A percentile compares a stretch with the other conserved stretches of the same genome.
Conservation (phyloP, 2,113 vertebrate species). For the Aldabrachelys gigantea region DNA sequence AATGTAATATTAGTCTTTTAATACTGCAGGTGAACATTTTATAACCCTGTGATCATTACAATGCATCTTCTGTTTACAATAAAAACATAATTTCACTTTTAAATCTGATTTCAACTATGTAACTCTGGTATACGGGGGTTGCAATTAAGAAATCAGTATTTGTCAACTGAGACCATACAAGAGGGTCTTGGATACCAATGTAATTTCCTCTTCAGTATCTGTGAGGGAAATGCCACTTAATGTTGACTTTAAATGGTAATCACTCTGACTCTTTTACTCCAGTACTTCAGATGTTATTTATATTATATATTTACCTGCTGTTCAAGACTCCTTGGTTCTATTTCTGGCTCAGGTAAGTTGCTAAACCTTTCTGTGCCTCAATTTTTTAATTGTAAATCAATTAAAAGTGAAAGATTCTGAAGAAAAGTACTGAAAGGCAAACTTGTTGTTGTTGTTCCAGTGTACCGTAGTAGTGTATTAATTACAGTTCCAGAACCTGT, state of each 20-base stretch:
- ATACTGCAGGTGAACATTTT: not conserved
- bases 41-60: not conserved
- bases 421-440: fast-evolving
- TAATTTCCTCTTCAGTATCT: not conserved
- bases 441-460: not conserved
- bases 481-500: not conserved
- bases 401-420: not conserved
- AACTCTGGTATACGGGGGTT: fast-evolving
- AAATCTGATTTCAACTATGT: fast-evolving
- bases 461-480: not conserved
- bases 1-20: not conserved
- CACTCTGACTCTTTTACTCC: not conserved
- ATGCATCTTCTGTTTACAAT: not conserved
- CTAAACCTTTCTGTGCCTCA: not conserved
- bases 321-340: not conserved
- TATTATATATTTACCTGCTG: not conserved
- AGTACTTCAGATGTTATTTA: constrained; percentile 31
- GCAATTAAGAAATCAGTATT: not conserved
- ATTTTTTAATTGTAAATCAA: not conserved
- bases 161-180: not conserved
- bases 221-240: constrained; percentile 30
- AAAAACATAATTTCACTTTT: not conserved
- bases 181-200: not conserved
- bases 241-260: not conserved
- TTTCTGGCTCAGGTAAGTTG: constrained; percentile 38